Percentiles rank a stretch among this genome's conserved stretches.
Evolutionary conservation across 2,113 vertebrate species (phyloP).

Genomic region (Mesembrinibis cayennensis): DNA sequence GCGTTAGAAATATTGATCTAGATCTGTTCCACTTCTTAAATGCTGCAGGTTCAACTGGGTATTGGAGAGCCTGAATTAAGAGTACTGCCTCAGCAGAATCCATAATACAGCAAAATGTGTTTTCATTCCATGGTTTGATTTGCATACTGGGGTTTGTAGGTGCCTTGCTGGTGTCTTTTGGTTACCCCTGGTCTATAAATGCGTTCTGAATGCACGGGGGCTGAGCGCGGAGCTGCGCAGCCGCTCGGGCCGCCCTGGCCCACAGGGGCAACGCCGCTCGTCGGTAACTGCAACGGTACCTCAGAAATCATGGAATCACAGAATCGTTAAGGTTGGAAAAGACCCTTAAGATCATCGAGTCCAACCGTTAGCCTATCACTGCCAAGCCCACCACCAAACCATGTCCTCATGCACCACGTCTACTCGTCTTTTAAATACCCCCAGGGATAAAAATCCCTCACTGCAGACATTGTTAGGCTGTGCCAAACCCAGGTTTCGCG

Average conservation of each 20-base stretch:
- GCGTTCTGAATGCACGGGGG: neutral
- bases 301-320: too few species aligned
- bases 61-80: fast-evolving
- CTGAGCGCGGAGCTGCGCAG: neutral
- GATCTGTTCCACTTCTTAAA: fast-evolving
- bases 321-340: too few species aligned
- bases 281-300: too few species aligned
- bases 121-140: neutral
- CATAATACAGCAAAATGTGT: fast-evolving
- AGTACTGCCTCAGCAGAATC: too few species aligned
- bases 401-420: too few species aligned
- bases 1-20: fast-evolving
- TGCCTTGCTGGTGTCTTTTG: neutral
- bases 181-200: neutral
- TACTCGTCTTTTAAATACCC: too few species aligned
- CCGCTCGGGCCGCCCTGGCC: neutral
- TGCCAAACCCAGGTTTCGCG: neutral
- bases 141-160: neutral
- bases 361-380: too few species aligned
- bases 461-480: neutral
- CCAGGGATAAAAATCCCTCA: too few species aligned
- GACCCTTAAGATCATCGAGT: too few species aligned
- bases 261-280: too few species aligned
- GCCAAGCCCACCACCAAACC: too few species aligned
- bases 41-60: neutral